Evolutionary conservation across 2,888 invertebrate species (phyloP).

Genomic region (Amitus sp.): DNA sequence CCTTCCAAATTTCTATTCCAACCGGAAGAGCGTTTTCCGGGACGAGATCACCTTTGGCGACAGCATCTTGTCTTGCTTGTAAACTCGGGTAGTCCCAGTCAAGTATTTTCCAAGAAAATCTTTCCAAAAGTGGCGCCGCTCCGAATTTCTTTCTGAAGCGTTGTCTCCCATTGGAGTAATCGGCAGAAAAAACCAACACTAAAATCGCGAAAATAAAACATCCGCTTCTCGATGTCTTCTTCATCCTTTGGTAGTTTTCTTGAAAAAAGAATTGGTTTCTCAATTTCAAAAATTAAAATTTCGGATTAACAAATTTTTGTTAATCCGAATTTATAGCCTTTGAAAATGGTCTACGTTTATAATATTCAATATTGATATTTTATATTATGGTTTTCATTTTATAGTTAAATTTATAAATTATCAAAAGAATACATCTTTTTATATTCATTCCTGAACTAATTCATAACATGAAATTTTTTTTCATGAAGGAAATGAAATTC

Average conservation of each 20-base stretch:
- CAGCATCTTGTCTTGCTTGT: constrained; percentile 71
- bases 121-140: constrained; percentile 71
- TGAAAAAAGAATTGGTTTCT: too few species aligned
- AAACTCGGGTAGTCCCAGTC: constrained; percentile 81
- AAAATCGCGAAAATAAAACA: constrained; percentile 28
- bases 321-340: too few species aligned
- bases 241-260: not conserved
- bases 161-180: constrained; percentile 28
- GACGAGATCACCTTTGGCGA: constrained; percentile 73
- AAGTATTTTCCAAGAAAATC: constrained; percentile 79
- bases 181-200: constrained; percentile 16
- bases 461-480: too few species aligned
- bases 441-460: too few species aligned
- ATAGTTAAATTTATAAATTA: too few species aligned
- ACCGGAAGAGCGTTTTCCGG: constrained; percentile 85
- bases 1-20: constrained; percentile 81
- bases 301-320: too few species aligned
- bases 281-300: too few species aligned
- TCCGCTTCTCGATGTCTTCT: constrained; percentile 2
- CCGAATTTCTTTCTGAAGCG: constrained; percentile 55
- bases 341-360: too few species aligned
- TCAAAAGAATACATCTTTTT: too few species aligned
- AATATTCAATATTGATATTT: too few species aligned
- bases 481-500: too few species aligned
- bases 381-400: too few species aligned